These are phyloP conservation scores for Cloeon dipterum DNA, from an alignment of 2,888 invertebrate genomes.

Conservation along the genomic window DNA sequence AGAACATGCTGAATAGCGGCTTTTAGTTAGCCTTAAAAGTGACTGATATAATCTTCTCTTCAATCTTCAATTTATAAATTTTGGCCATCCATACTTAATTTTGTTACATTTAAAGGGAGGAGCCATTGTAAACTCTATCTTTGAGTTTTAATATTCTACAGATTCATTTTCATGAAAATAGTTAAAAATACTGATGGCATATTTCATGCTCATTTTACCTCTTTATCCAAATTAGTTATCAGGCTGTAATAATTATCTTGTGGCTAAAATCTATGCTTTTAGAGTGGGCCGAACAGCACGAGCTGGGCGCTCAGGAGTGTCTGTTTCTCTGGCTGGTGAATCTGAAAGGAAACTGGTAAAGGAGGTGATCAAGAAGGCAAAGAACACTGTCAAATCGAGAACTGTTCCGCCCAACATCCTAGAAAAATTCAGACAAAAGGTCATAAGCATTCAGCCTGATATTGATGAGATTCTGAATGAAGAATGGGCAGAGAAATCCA, in stretches of 20 bases:
- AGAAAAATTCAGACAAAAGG: slow-evolving; percentile 55
- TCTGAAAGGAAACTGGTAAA: slow-evolving; percentile 77
- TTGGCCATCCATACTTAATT: too few species aligned
- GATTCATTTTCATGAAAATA: too few species aligned
- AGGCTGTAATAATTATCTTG: too few species aligned
- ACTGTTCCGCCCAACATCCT: slow-evolving; percentile 75
- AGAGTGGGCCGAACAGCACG: slow-evolving; percentile 89
- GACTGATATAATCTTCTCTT: too few species aligned
- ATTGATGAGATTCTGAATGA: slow-evolving; percentile 63
- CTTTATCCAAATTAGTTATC: too few species aligned
- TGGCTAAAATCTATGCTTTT: slow-evolving; percentile 7
- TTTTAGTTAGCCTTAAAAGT: too few species aligned
- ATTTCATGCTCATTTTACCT: slow-evolving; percentile 1
- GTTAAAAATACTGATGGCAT: slow-evolving; percentile 12
- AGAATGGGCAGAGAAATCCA: slow-evolving; percentile 57
- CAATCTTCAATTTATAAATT: too few species aligned
- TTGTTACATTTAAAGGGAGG: too few species aligned
- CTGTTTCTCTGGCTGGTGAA: slow-evolving; percentile 88
- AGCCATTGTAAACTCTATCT: too few species aligned
- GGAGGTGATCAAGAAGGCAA: slow-evolving; percentile 69
- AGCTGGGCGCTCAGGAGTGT: slow-evolving; percentile 80
- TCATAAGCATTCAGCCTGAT: slow-evolving; percentile 51
- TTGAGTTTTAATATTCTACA: too few species aligned
- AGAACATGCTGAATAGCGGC: too few species aligned
- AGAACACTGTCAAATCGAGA: slow-evolving; percentile 64